These are phyloP conservation scores for Melanotaenia pygmaea DNA, from an alignment of 2,797 vertebrate species.

Conservation along the genomic window DNA sequence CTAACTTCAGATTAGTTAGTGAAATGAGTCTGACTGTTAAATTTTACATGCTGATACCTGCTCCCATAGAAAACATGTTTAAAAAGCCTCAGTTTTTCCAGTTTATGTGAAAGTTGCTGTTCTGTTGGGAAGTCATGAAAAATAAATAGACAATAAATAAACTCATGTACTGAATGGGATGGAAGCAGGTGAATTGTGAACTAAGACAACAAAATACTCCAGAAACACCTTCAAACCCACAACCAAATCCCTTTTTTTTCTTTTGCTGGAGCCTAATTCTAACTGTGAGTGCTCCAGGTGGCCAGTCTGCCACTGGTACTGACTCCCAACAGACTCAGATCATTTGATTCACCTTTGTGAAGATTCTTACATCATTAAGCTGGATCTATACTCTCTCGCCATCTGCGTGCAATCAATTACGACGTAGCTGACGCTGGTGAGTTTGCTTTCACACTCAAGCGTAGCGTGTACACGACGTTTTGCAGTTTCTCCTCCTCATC, in stretches of 20 bases:
- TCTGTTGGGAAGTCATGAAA: background rate
- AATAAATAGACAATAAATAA: background rate
- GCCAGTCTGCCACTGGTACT: constrained; percentile 34
- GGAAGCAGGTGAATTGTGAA: constrained; percentile 8
- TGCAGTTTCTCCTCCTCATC: too few species aligned
- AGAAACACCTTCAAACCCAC: background rate
- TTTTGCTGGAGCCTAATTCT: background rate
- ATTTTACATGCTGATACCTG: background rate
- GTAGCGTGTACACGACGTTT: too few species aligned
- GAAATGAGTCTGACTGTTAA: background rate
- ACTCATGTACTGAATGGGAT: background rate
- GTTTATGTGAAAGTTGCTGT: background rate
- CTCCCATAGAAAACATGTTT: background rate
- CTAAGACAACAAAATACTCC: background rate
- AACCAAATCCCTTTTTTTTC: background rate
- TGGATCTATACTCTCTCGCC: constrained; percentile 7
- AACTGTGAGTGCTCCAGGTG: constrained; percentile 37
- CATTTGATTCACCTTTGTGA: constrained; percentile 22
- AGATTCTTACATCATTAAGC: background rate
- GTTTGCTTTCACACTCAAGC: too few species aligned
- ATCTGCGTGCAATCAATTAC: too few species aligned
- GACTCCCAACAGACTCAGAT: constrained; percentile 25
- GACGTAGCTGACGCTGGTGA: too few species aligned
- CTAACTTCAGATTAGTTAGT: background rate
- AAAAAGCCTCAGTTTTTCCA: background rate